phyloP scores from a whole-genome alignment of 1,140 invertebrate species.

The Polypedilum pembai region DNA sequence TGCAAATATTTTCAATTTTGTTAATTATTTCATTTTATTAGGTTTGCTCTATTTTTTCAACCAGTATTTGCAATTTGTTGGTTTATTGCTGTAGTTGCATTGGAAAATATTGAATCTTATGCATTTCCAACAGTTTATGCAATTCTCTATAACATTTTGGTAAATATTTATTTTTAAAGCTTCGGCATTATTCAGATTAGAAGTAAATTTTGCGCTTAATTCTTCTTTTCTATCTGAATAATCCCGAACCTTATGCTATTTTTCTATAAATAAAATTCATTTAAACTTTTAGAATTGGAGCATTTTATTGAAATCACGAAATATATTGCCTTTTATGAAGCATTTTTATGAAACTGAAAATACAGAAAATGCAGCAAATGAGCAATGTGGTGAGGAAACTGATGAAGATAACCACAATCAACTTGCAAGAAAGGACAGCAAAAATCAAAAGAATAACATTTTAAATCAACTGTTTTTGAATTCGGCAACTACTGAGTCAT shows the following conservation, averaged over 20 bases:
- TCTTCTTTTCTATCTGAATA: too few relatives aligned
- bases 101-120: conserved; percentile 57
- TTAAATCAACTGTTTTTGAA: conserved; percentile 21
- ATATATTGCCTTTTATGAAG: conserved; percentile 29
- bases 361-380: neutral
- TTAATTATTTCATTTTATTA: neutral
- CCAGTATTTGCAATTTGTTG: conserved; percentile 56
- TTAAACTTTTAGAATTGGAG: conserved; percentile 30
- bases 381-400: conserved; percentile 25
- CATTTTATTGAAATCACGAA: conserved; percentile 27
- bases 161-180: too few relatives aligned
- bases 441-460: conserved; percentile 15
- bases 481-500: neutral
- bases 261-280: too few relatives aligned
- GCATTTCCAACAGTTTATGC: conserved; percentile 53
- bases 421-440: conserved; percentile 19
- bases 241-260: too few relatives aligned
- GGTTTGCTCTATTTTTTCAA: conserved; percentile 49
- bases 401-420: neutral
- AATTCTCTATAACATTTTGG: conserved; percentile 48
- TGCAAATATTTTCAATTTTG: neutral
- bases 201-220: too few relatives aligned
- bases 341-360: conserved; percentile 15
- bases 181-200: too few relatives aligned
- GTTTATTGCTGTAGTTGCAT: conserved; percentile 61